Conservation (phyloP, 2,113 vertebrate genomes). For the Cricetomys ansorgei region DNA sequence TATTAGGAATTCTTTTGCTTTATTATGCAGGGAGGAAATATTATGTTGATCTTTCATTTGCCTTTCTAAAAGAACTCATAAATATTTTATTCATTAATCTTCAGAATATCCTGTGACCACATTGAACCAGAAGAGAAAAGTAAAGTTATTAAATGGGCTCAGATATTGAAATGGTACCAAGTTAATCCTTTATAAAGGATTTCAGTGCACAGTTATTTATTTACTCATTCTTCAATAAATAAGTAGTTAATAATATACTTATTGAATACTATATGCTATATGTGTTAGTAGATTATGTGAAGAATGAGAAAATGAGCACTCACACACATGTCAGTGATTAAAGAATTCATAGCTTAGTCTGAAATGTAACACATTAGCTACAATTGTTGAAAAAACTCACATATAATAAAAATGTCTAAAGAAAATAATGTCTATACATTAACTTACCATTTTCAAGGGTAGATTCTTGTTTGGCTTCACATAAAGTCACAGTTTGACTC, state of each 20-base stretch:
- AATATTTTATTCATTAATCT: slow-evolving; percentile 83
- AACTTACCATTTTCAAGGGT: neutral
- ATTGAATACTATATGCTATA: neutral
- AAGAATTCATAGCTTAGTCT: slow-evolving; percentile 4
- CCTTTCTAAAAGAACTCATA: slow-evolving; percentile 74
- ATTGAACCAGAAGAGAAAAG: slow-evolving; percentile 69
- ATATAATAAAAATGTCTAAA: neutral
- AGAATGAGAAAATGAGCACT: neutral
- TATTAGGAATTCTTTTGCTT: slow-evolving; percentile 75
- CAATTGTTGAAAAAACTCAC: neutral
- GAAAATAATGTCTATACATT: neutral
- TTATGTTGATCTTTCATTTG: slow-evolving; percentile 83
- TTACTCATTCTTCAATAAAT: slow-evolving; percentile 33
- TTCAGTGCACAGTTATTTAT: neutral
- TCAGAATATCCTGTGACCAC: slow-evolving; percentile 68
- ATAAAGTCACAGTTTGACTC: neutral
- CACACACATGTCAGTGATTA: neutral
- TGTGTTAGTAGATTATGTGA: neutral
- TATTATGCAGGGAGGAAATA: slow-evolving; percentile 79
- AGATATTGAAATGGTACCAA: slow-evolving; percentile 67
- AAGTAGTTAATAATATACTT: too few species aligned
- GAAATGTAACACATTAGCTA: neutral
- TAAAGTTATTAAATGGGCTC: slow-evolving; percentile 72
- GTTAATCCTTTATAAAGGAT: slow-evolving; percentile 54
- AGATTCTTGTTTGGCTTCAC: neutral